phyloP scores from a whole-genome alignment of 2,888 invertebrate genomes.

The Dione vanillae region DNA sequence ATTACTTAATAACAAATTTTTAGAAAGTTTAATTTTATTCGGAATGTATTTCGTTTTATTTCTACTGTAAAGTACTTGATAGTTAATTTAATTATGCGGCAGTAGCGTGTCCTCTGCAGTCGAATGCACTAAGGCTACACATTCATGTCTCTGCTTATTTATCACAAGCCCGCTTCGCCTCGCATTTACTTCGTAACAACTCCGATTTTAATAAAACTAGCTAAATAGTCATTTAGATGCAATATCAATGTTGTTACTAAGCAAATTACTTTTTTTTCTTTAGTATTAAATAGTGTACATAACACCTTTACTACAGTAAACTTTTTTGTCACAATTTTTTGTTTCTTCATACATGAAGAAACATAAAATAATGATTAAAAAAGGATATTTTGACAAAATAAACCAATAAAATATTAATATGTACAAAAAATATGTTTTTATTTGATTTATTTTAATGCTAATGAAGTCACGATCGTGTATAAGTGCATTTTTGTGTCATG shows the following conservation, averaged over 20 bases:
- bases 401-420: too few relatives aligned
- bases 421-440: too few relatives aligned
- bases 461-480: too few relatives aligned
- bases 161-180: slow-evolving; percentile 35
- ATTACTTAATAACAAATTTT: not conserved
- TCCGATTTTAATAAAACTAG: slow-evolving; percentile 38
- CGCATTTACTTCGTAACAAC: slow-evolving; percentile 36
- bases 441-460: too few relatives aligned
- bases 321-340: too few relatives aligned
- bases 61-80: slow-evolving; percentile 21
- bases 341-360: too few relatives aligned
- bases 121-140: slow-evolving; percentile 37
- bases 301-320: too few relatives aligned
- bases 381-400: too few relatives aligned
- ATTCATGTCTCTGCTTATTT: slow-evolving; percentile 40
- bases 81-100: slow-evolving; percentile 31
- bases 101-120: slow-evolving; percentile 39
- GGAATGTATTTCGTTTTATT: slow-evolving; percentile 17
- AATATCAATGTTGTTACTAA: slow-evolving; percentile 12
- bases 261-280: not conserved
- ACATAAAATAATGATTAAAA: too few relatives aligned
- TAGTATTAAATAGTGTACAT: too few relatives aligned
- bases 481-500: too few relatives aligned
- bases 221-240: slow-evolving; percentile 28
- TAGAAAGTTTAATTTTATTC: not conserved